phyloP scores from a whole-genome alignment of 2,113 vertebrate genomes.

The Galemys pyrenaicus region DNA sequence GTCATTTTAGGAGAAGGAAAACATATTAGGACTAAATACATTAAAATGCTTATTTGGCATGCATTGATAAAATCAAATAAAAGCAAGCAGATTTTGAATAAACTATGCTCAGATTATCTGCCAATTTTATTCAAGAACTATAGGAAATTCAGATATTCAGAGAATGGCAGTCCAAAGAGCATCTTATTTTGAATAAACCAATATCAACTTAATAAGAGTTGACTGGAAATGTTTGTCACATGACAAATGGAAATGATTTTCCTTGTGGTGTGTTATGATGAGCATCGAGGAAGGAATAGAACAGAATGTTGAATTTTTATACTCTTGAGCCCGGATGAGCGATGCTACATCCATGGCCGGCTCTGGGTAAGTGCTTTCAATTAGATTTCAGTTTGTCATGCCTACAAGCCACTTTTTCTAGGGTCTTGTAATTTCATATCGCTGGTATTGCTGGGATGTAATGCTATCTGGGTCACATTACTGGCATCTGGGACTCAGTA shows the following conservation, averaged over 20 bases:
- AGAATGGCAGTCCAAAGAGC: not conserved
- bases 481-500: not conserved
- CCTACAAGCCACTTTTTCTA: slow-evolving; percentile 28
- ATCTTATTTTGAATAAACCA: slow-evolving; percentile 67
- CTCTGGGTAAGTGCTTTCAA: slow-evolving; percentile 44
- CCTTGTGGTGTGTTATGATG: slow-evolving; percentile 29
- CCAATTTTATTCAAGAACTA: slow-evolving; percentile 42
- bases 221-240: slow-evolving; percentile 65
- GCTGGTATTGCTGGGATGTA: not conserved
- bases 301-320: slow-evolving; percentile 15
- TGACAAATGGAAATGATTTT: slow-evolving; percentile 71
- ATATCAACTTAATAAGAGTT: slow-evolving; percentile 43
- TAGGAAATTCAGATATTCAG: slow-evolving; percentile 40
- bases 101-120: slow-evolving; percentile 59
- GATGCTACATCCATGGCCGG: not conserved
- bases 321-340: not conserved
- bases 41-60: slow-evolving; percentile 57
- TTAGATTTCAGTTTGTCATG: slow-evolving; percentile 59
- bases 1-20: slow-evolving; percentile 43
- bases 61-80: slow-evolving; percentile 52
- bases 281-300: not conserved
- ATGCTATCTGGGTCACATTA: not conserved
- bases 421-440: slow-evolving; percentile 45
- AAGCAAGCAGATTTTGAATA: slow-evolving; percentile 56
- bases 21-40: slow-evolving; percentile 44